phyloP scores from a whole-genome alignment of 2,888 invertebrate genomes.

The Suillia variegata region DNA sequence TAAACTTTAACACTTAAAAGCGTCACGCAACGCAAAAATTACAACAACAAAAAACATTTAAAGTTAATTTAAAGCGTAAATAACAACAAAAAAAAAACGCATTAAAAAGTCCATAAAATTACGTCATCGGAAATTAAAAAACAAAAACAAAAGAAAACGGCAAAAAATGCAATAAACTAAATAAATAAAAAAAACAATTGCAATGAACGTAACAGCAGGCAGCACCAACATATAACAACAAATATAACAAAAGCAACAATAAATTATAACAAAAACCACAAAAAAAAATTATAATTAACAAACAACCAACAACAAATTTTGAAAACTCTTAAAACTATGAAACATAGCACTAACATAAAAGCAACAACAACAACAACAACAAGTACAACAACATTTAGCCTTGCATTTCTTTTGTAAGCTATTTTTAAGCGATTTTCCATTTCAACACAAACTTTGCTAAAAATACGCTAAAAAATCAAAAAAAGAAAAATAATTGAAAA shows the following conservation, averaged over 20 bases:
- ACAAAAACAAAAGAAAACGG: too few relatives aligned
- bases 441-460: too few relatives aligned
- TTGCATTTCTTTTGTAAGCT: not conserved
- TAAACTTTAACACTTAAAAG: too few relatives aligned
- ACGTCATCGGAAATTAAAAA: too few relatives aligned
- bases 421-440: not conserved
- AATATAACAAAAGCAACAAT: not conserved
- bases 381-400: not conserved
- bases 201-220: not conserved
- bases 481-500: too few relatives aligned
- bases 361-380: not conserved
- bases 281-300: not conserved
- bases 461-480: too few relatives aligned
- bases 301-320: not conserved
- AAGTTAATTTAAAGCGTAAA: not conserved
- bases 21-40: constrained; percentile 19
- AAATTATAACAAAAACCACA: constrained; percentile 1
- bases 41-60: constrained; percentile 9
- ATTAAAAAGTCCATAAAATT: too few relatives aligned
- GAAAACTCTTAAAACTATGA: not conserved
- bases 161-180: not conserved
- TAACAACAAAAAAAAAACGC: not conserved
- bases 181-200: not conserved
- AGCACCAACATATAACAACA: not conserved
- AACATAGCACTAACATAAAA: not conserved